A percentile compares a stretch with the other conserved stretches of the same genome.
phyloP scores from a whole-genome alignment of 2,888 invertebrate genomes.

The Hydroisotoma schaefferi region DNA sequence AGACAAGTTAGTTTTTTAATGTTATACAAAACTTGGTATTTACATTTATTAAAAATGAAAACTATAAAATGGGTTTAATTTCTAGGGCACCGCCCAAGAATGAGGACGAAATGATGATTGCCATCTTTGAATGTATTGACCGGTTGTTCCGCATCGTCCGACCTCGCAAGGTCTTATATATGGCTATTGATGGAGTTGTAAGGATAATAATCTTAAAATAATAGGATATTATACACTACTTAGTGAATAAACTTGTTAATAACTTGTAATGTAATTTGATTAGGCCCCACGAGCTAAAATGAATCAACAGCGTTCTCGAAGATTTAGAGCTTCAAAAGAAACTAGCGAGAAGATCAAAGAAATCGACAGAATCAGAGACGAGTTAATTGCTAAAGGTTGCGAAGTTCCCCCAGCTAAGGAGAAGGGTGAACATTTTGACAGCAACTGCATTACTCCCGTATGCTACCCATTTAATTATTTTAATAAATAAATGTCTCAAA shows the following conservation, averaged over 20 bases:
- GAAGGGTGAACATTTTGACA: constrained; percentile 92
- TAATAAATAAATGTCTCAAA: not conserved
- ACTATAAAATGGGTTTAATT: not conserved
- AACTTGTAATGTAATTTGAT: constrained; percentile 8
- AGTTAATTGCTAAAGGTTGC: constrained; percentile 68
- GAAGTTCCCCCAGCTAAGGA: constrained; percentile 80
- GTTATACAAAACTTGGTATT: not conserved
- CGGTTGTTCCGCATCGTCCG: constrained; percentile 87
- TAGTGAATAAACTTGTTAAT: not conserved
- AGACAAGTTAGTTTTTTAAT: constrained; percentile 62
- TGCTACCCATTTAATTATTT: constrained; percentile 35
- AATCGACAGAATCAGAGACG: constrained; percentile 72
- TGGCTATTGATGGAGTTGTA: constrained; percentile 99
- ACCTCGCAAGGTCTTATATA: constrained; percentile 88
- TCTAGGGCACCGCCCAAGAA: constrained; percentile 86
- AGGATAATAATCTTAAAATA: constrained; percentile 51
- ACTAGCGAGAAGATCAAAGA: constrained; percentile 81
- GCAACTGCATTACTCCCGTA: constrained; percentile 96
- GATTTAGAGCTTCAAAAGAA: constrained; percentile 96
- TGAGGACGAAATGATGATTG: constrained; percentile 99
- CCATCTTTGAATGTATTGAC: constrained; percentile 98
- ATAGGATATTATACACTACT: not conserved
- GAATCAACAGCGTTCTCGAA: constrained; percentile 97
- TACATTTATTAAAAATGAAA: not conserved
- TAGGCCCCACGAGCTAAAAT: constrained; percentile 96